phyloP scores from a whole-genome alignment of 2,113 vertebrate species.

The Sinocyclocheilus maitianheensis region DNA sequence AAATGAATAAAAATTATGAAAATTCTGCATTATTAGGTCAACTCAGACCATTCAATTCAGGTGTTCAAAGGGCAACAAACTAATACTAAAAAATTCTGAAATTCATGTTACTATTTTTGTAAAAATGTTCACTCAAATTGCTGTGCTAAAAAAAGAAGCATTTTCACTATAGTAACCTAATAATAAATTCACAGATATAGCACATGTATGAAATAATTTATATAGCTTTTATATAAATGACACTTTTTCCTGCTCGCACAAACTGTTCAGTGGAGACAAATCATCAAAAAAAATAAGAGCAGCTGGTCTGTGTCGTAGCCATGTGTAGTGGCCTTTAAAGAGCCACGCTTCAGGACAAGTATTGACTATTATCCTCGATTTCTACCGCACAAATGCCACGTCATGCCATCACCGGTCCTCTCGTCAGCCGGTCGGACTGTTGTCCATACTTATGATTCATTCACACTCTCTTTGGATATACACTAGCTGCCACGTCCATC shows the following conservation, averaged over 20 bases:
- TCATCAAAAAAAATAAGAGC: background rate
- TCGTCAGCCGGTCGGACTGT: background rate
- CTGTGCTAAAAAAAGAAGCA: no score
- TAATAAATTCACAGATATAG: background rate
- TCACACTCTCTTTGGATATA: conserved; percentile 15
- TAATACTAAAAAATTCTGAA: no score
- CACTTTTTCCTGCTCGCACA: background rate
- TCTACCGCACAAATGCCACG: background rate
- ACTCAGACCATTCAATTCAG: no score
- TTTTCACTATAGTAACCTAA: background rate
- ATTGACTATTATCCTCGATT: background rate
- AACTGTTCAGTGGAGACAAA: background rate
- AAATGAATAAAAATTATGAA: no score
- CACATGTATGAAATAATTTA: background rate
- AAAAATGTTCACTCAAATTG: no score
- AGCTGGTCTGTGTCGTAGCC: background rate
- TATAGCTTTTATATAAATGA: background rate
- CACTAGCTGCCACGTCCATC: conserved; percentile 4
- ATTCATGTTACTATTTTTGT: no score
- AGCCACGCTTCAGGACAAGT: background rate
- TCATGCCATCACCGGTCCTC: background rate
- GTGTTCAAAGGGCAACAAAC: no score
- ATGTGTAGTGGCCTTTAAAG: conserved; percentile 19
- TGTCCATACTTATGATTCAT: conserved; percentile 24
- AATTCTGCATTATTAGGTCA: no score